A percentile compares a stretch with the other conserved stretches of the same genome.
These are phyloP conservation scores for Excalfactoria chinensis DNA, from an alignment of 2,113 vertebrate genomes.

Conservation along the genomic window DNA sequence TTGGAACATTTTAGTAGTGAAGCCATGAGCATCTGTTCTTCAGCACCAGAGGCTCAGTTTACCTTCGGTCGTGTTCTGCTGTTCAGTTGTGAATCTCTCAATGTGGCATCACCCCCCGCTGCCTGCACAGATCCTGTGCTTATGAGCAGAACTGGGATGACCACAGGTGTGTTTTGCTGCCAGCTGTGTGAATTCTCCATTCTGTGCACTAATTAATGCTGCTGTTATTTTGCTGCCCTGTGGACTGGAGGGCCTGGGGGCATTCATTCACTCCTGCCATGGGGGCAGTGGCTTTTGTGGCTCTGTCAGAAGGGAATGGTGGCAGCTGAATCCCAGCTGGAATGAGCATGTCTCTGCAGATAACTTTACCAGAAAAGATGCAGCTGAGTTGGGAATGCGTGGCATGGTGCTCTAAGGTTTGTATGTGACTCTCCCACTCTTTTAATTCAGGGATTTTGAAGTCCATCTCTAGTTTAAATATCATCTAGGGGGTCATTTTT, in stretches of 20 bases:
- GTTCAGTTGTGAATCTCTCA: not conserved
- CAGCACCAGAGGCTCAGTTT: not conserved
- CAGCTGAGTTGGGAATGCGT: not conserved
- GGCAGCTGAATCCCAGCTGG: not conserved
- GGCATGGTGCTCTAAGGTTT: not conserved
- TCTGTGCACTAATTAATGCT: accelerated
- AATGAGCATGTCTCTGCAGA: not conserved
- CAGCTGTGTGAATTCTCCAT: accelerated
- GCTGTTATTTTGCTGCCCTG: not conserved
- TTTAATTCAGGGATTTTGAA: not conserved
- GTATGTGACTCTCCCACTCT: not conserved
- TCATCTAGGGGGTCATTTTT: not conserved
- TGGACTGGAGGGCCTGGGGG: not conserved
- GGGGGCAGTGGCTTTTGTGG: not conserved
- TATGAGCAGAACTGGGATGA: not conserved
- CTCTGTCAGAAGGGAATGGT: not conserved
- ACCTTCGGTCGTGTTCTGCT: not conserved
- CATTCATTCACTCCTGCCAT: not conserved
- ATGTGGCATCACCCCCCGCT: accelerated
- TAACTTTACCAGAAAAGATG: conserved; percentile 32
- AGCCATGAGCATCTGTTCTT: not conserved
- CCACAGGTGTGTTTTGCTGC: not conserved
- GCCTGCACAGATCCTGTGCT: not conserved
- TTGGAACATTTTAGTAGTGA: conserved; percentile 12
- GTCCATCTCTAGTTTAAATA: not conserved